These are phyloP conservation scores for Holocentrus rufus DNA, from an alignment of 2,797 vertebrate genomes.

Conservation along the genomic window DNA sequence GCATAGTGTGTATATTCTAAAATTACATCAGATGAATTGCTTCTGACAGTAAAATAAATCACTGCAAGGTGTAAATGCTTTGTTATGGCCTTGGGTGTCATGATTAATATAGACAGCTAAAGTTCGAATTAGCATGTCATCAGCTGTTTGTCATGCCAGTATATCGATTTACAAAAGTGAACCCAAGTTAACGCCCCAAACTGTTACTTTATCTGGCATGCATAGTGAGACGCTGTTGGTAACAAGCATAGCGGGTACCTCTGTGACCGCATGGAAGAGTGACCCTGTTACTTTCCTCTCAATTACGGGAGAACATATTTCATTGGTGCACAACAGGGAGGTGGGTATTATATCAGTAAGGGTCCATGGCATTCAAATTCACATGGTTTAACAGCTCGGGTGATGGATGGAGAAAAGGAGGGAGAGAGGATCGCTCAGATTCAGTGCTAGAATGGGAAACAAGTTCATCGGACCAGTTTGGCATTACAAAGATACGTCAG, in stretches of 20 bases:
- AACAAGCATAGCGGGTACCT: constrained; percentile 47
- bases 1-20: no score
- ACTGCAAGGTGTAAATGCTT: background rate
- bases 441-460: constrained; percentile 31
- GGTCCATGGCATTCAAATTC: constrained; percentile 52
- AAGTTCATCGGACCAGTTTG: constrained; percentile 38
- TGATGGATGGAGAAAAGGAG: constrained; percentile 31
- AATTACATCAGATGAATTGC: no score
- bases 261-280: constrained; percentile 40
- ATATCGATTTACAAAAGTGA: constrained; percentile 29
- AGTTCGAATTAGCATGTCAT: background rate
- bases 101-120: constrained; percentile 13
- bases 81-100: background rate
- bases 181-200: constrained; percentile 15
- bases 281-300: constrained; percentile 52
- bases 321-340: constrained; percentile 28
- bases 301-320: constrained; percentile 55
- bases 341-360: constrained; percentile 44
- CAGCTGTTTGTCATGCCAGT: constrained; percentile 14
- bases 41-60: background rate
- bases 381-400: constrained; percentile 38
- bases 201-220: constrained; percentile 16
- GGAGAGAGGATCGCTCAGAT: constrained; percentile 29
- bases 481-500: constrained; percentile 28
- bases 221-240: constrained; percentile 19